A percentile compares a stretch with the other conserved stretches of the same genome.
phyloP scores from a whole-genome alignment of 2,888 invertebrate species.

The Tethea ocularis region DNA sequence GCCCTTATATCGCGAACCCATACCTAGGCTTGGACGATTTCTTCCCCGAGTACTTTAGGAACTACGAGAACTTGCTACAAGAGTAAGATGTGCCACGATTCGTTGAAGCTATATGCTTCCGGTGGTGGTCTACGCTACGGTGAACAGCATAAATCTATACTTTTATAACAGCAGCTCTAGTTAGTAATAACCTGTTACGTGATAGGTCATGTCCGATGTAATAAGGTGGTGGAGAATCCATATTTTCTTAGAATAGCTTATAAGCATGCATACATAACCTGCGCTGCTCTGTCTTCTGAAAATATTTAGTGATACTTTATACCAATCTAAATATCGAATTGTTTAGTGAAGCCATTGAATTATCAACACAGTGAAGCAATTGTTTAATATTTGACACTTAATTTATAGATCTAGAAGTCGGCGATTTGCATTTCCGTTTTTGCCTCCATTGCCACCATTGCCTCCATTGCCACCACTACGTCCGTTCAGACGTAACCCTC shows the following conservation, averaged over 20 bases:
- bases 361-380: too few relatives aligned
- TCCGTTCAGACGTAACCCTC: slow-evolving; percentile 1
- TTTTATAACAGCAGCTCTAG: background rate
- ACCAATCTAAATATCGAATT: too few relatives aligned
- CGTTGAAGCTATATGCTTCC: slow-evolving; percentile 48
- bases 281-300: background rate
- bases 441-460: slow-evolving; percentile 14
- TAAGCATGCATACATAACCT: background rate
- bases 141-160: slow-evolving; percentile 9
- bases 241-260: background rate
- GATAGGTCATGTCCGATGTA: background rate
- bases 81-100: slow-evolving; percentile 61
- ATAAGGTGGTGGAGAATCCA: background rate
- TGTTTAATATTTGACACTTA: background rate
- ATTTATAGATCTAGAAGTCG: slow-evolving; percentile 23
- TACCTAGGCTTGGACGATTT: slow-evolving; percentile 46
- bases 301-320: background rate
- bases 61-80: slow-evolving; percentile 62
- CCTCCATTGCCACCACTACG: slow-evolving; percentile 10
- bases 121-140: slow-evolving; percentile 59
- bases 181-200: background rate
- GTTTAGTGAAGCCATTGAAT: too few relatives aligned
- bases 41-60: slow-evolving; percentile 67
- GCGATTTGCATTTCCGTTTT: slow-evolving; percentile 17
- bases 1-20: slow-evolving; percentile 19